Conservation (phyloP, 2,113 vertebrate species). For the Cebus imitator region DNA sequence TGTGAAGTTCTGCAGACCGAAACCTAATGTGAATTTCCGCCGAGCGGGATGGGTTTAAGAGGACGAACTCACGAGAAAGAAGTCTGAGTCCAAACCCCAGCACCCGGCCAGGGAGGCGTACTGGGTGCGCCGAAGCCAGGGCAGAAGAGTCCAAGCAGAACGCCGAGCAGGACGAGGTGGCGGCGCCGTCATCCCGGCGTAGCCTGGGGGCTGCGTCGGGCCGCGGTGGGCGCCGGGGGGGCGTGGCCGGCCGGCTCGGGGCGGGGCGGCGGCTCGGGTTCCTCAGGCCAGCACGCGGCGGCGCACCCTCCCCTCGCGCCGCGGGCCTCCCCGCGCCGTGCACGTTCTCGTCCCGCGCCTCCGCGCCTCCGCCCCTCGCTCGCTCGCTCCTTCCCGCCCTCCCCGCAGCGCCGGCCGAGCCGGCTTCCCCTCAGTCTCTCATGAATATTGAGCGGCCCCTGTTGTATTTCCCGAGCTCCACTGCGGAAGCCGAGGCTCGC, state of each 20-base stretch:
- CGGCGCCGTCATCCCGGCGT: not conserved
- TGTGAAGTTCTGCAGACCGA: not conserved
- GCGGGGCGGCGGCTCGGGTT: not conserved
- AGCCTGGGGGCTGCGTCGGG: not conserved
- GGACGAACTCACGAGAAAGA: not conserved
- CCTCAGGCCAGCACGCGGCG: conserved; percentile 33
- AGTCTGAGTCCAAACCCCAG: not conserved
- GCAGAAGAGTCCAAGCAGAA: accelerated
- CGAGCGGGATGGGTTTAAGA: not conserved
- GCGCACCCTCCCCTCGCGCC: conserved; percentile 41
- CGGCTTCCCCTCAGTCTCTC: conserved; percentile 69
- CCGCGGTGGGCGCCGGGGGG: not conserved
- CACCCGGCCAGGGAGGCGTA: accelerated
- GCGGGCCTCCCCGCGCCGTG: conserved; percentile 24
- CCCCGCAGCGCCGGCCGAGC: conserved; percentile 56
- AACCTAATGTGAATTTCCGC: not conserved
- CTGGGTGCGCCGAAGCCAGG: accelerated
- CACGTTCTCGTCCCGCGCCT: conserved; percentile 38
- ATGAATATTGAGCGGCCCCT: conserved; percentile 81
- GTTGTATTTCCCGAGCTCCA: conserved; percentile 87
- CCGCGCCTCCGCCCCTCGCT: conserved; percentile 51
- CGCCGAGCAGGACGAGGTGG: accelerated
- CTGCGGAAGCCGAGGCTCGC: conserved; percentile 86
- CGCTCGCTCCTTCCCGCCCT: conserved; percentile 60
- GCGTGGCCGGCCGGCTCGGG: not conserved